Conservation (phyloP, 1,140 invertebrate species). For the Agrilus planipennis region DNA sequence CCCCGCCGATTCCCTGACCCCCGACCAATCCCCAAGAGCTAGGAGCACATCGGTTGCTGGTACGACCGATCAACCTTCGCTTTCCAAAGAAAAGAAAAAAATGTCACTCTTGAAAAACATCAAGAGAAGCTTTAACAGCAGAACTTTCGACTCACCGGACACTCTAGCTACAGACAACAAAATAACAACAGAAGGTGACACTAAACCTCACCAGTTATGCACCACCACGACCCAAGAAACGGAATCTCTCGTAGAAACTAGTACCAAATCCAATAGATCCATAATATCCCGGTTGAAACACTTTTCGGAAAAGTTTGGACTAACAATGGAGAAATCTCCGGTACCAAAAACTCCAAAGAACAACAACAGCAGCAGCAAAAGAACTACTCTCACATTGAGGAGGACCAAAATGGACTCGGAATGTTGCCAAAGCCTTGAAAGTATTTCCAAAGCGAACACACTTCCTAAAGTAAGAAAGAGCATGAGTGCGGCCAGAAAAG, state of each 20-base stretch:
- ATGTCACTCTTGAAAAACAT: slow-evolving; percentile 6
- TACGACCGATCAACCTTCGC: background rate
- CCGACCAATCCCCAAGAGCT: background rate
- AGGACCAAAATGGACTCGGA: slow-evolving; percentile 13
- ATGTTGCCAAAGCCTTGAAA: slow-evolving; percentile 25
- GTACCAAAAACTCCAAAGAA: slow-evolving; percentile 16
- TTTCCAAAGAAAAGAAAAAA: background rate
- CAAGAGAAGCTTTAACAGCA: slow-evolving; percentile 12
- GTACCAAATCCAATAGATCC: slow-evolving; percentile 19
- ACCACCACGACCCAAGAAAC: too few relatives aligned
- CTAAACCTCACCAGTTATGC: too few relatives aligned
- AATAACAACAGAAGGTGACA: too few relatives aligned
- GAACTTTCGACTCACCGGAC: slow-evolving; percentile 8
- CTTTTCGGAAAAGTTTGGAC: slow-evolving; percentile 29
- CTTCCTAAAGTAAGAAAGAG: slow-evolving; percentile 28
- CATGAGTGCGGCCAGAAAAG: slow-evolving; percentile 18
- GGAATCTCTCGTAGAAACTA: too few relatives aligned
- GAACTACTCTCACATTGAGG: slow-evolving; percentile 9
- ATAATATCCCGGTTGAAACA: slow-evolving; percentile 28
- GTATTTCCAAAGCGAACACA: slow-evolving; percentile 24
- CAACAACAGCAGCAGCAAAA: slow-evolving; percentile 19
- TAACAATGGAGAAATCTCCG: slow-evolving; percentile 26
- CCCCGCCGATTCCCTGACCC: background rate
- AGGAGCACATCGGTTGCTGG: too few relatives aligned
- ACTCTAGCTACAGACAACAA: slow-evolving; percentile 8